phyloP scores from a whole-genome alignment of 2,888 invertebrate species.

The Troides aeacus region DNA sequence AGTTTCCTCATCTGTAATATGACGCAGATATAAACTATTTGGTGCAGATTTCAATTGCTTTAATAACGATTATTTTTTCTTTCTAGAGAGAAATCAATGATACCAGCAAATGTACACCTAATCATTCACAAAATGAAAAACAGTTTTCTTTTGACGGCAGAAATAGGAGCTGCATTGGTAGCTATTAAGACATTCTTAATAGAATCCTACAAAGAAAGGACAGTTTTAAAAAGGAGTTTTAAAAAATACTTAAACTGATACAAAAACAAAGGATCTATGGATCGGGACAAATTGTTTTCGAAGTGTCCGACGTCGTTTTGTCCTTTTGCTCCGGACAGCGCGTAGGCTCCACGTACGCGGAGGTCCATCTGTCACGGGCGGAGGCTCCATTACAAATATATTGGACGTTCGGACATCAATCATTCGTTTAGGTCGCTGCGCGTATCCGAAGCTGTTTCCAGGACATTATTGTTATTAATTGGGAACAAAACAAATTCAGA shows the following conservation, averaged over 20 bases:
- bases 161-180: too few species aligned
- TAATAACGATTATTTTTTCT: too few species aligned
- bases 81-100: too few species aligned
- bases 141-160: too few species aligned
- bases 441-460: constrained; percentile 27
- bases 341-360: constrained; percentile 16
- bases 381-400: constrained; percentile 31
- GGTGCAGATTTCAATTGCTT: too few species aligned
- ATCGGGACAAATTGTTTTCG: constrained; percentile 20
- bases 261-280: not conserved
- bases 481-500: constrained; percentile 21
- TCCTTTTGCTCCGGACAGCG: constrained; percentile 19
- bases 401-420: constrained; percentile 29
- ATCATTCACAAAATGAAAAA: too few species aligned
- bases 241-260: not conserved
- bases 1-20: too few species aligned
- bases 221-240: not conserved
- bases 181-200: too few species aligned
- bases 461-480: constrained; percentile 31
- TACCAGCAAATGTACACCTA: too few species aligned
- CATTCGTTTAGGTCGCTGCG: constrained; percentile 28
- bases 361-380: constrained; percentile 27
- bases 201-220: too few species aligned
- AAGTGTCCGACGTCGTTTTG: constrained; percentile 19
- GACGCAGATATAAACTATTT: too few species aligned